Percentiles rank a stretch among this genome's conserved stretches.
Evolutionary conservation across 2,888 invertebrate species (phyloP).

Genomic region (Napeogenes inachia): DNA sequence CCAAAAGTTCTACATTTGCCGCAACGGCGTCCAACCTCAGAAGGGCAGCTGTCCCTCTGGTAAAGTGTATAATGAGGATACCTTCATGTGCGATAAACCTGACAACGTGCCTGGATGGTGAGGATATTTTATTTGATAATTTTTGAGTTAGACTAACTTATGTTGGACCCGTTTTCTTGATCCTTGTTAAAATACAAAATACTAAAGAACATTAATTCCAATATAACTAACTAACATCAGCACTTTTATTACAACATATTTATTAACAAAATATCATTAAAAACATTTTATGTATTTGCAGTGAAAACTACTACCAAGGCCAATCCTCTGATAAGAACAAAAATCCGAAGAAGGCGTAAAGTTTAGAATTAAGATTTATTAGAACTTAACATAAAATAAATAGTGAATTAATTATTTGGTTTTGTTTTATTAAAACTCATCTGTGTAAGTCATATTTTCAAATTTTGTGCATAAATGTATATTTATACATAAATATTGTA

Average conservation of each 20-base stretch:
- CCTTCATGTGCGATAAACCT: constrained; percentile 86
- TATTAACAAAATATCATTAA: not conserved
- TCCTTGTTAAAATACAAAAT: not conserved
- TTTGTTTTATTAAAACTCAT: constrained; percentile 12
- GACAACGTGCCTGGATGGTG: constrained; percentile 88
- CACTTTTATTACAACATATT: too few relatives aligned
- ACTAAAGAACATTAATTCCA: too few relatives aligned
- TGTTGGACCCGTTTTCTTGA: not conserved
- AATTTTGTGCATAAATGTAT: too few relatives aligned
- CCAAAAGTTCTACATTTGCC: constrained; percentile 89
- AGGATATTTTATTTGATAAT: constrained; percentile 26
- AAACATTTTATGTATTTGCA: constrained; percentile 56
- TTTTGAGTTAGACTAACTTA: not conserved
- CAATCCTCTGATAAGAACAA: constrained; percentile 69
- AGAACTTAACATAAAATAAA: constrained; percentile 35
- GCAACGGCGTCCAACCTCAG: constrained; percentile 85
- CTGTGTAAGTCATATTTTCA: not conserved
- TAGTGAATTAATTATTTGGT: constrained; percentile 22
- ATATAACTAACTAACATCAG: too few relatives aligned
- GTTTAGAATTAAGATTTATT: constrained; percentile 31
- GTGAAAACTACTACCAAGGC: constrained; percentile 83
- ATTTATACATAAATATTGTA: too few relatives aligned
- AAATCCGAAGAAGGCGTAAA: constrained; percentile 65
- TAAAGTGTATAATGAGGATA: constrained; percentile 87
- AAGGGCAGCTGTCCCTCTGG: constrained; percentile 85